Base-by-base conservation (phyloP, 2,888 invertebrate species). In the Micropterix aruncella region DNA sequence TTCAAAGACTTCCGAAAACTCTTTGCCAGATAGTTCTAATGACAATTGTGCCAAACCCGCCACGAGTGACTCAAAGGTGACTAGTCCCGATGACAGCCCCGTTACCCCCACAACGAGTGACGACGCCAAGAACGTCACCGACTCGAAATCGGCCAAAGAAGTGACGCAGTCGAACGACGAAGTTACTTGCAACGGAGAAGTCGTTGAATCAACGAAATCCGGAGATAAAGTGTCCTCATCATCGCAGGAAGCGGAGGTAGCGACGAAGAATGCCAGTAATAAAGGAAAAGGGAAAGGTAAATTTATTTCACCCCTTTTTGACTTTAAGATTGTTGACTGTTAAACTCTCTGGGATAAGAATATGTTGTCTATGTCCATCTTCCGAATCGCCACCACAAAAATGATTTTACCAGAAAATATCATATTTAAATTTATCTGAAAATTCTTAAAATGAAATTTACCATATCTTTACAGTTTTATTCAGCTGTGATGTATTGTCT, bases 171-270 rank as follows among this genome's bases (percentile, higher is more conserved):
- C 41, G 41, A 38, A 16, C 19, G 37, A 19, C 5, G 27, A 27
- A 12, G 12, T 27, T 27, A 27, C 5, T 27, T 67, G 66, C 52
- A 71, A 70, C 48, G 69, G 70, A 41, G 70, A 71, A 45, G 69
- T 70, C 37, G 61, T 66, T 4, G 67, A 64, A 41, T 70, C 70
- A 0, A 68, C 67, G 49, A 62, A 63, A 50, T 60, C 60, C 5
- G 68, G 63, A 52, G 67, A 66, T 37, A 63, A 58, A 48, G 69
- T 71, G 47, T 70, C 69, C 40, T 65, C 66, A 14, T 71, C 70
- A 1, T 69, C 72, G 1, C 56, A 55, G 49, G 75, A 74, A 59
- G 76, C 75, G 52, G 63, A 62, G 2, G 70, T 70, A 41, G 57
- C 63, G n/a, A 63, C 62, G 37, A 61, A 61, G 7, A 49, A 50